Percentiles rank a stretch among this genome's conserved stretches.
Conservation (phyloP, 30 jellyfish, hydroid and myxozoan genomes). For the Hydractinia symbiolongicarpus region DNA sequence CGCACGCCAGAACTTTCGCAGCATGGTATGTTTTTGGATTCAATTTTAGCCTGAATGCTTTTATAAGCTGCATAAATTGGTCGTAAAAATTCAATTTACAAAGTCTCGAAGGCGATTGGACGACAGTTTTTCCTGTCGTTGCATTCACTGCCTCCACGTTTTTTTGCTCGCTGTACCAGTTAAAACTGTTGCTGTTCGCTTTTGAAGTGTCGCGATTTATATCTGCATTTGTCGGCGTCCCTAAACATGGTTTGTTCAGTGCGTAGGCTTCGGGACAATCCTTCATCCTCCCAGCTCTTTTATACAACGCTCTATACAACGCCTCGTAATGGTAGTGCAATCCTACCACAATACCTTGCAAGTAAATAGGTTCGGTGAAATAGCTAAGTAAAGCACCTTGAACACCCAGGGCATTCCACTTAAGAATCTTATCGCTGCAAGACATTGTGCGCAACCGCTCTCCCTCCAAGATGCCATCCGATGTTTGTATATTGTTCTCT, state of each 20-base stretch:
- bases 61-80: slow-evolving; percentile 39
- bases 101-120: slow-evolving; percentile 68
- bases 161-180: slow-evolving; percentile 74
- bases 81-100: slow-evolving; percentile 47
- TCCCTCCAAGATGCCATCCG: slow-evolving; percentile 87
- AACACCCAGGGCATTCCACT: slow-evolving; percentile 87
- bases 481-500: slow-evolving; percentile 56
- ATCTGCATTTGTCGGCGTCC: slow-evolving; percentile 49
- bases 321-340: slow-evolving; percentile 68
- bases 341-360: slow-evolving; percentile 74
- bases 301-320: slow-evolving; percentile 54
- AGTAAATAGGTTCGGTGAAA: slow-evolving; percentile 71
- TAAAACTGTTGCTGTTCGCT: slow-evolving; percentile 67
- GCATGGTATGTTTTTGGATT: slow-evolving; percentile 49
- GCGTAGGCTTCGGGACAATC: slow-evolving; percentile 41
- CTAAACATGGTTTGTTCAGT: slow-evolving; percentile 47
- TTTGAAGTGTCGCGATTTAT: slow-evolving; percentile 69
- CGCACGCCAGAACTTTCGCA: slow-evolving; percentile 55
- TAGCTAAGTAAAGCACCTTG: slow-evolving; percentile 87
- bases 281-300: slow-evolving; percentile 40
- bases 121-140: slow-evolving; percentile 71
- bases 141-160: slow-evolving; percentile 76
- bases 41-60: not conserved
- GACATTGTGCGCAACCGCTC: slow-evolving; percentile 93
- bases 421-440: slow-evolving; percentile 88